Percentiles rank a stretch among this genome's conserved stretches.
These are phyloP conservation scores for Mohoua ochrocephala DNA, from an alignment of 2,113 vertebrate species.

Conservation along the genomic window DNA sequence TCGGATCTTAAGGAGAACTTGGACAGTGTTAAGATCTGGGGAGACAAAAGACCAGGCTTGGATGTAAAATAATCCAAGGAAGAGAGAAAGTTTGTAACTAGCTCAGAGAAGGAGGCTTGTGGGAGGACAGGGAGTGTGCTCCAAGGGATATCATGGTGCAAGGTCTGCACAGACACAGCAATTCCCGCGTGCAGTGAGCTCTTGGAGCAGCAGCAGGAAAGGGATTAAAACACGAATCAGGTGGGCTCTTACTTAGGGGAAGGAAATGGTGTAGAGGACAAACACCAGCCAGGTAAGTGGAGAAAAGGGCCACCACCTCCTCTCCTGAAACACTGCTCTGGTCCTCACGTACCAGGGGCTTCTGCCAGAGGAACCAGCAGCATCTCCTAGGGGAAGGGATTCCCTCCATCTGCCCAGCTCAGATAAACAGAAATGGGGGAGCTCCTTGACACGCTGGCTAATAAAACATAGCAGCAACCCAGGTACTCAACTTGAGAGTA, in stretches of 20 bases:
- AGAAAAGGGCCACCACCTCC: neutral
- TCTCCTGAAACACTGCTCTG: neutral
- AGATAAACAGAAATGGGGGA: neutral
- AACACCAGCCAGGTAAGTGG: neutral
- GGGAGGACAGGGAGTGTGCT: neutral
- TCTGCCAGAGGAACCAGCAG: neutral
- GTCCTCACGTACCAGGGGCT: accelerated
- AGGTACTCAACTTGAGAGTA: neutral
- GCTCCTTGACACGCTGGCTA: accelerated
- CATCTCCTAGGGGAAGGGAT: neutral
- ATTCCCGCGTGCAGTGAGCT: neutral
- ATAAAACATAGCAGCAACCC: neutral
- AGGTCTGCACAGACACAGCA: neutral
- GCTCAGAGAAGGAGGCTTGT: neutral
- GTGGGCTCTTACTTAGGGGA: neutral
- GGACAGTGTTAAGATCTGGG: neutral
- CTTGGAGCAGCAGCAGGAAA: neutral
- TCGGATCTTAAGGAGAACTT: neutral
- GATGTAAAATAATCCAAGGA: neutral
- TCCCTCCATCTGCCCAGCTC: neutral
- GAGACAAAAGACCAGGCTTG: neutral
- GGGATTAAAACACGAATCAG: neutral
- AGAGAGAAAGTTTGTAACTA: neutral
- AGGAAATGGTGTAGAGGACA: neutral
- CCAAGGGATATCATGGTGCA: neutral